Conservation (phyloP, 2,113 vertebrate genomes). For the Chionomys nivalis region DNA sequence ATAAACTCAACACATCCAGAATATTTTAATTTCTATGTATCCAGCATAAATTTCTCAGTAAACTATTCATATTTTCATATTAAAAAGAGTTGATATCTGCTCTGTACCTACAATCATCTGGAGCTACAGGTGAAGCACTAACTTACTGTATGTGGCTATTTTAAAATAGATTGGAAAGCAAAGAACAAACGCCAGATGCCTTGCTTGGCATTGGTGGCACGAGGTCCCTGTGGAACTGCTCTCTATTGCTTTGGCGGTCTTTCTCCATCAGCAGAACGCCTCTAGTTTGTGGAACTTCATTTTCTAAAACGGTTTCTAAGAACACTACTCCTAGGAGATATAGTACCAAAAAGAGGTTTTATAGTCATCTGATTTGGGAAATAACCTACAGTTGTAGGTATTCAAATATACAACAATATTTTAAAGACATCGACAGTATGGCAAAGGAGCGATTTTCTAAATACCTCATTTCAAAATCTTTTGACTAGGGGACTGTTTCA, state of each 20-base stretch:
- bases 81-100: neutral
- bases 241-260: neutral
- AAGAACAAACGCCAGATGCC: neutral
- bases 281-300: neutral
- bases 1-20: neutral
- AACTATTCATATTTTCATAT: neutral
- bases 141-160: neutral
- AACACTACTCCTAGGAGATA: neutral
- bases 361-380: neutral
- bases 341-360: neutral
- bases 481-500: neutral
- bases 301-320: neutral
- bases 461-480: neutral
- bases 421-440: neutral
- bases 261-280: neutral
- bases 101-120: neutral
- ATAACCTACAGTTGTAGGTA: neutral
- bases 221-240: accelerated
- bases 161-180: neutral
- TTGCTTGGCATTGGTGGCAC: neutral
- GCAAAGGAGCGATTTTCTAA: neutral
- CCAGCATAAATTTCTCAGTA: neutral
- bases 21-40: neutral
- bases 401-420: neutral
- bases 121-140: neutral